phyloP scores from a whole-genome alignment of 1,140 invertebrate genomes.

The Aporrectodea caliginosa region DNA sequence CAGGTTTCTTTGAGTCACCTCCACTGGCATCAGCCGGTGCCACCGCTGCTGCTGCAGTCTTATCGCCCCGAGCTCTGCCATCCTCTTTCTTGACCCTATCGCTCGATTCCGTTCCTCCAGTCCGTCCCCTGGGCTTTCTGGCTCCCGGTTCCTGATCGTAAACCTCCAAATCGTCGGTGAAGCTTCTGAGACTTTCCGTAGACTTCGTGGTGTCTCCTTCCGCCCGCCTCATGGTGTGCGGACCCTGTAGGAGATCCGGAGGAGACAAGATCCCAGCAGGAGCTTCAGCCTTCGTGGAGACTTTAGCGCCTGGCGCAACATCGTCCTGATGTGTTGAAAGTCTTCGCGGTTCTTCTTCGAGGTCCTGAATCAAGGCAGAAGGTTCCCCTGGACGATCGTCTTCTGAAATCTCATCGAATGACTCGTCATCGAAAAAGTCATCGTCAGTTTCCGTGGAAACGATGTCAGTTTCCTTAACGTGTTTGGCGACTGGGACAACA shows the following conservation, averaged over 20 bases:
- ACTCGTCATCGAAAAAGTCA: neutral
- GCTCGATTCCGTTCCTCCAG: constrained; percentile 1
- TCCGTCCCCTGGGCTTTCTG: constrained; percentile 5
- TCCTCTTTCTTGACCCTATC: too few species aligned
- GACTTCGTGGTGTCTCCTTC: neutral
- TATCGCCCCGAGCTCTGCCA: neutral
- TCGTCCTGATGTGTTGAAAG: neutral
- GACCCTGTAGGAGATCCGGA: neutral
- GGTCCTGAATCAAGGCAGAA: neutral
- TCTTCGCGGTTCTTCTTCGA: neutral
- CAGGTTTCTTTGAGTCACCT: neutral
- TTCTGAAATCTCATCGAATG: neutral
- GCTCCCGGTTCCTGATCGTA: constrained; percentile 1
- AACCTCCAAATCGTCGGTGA: neutral
- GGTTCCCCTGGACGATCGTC: neutral
- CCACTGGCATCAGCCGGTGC: neutral
- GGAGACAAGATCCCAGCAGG: neutral
- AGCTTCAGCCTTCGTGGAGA: neutral
- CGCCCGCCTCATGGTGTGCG: too few species aligned
- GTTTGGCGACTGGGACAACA: neutral
- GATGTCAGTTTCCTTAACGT: neutral
- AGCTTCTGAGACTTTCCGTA: neutral
- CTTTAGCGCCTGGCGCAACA: neutral
- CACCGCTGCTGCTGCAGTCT: neutral
- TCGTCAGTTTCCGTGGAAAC: neutral